Evolutionary conservation across 2,888 invertebrate species (phyloP), one percentile per base, ranked within the genome.

Genomic region (Anthrax anthrax): DNA sequence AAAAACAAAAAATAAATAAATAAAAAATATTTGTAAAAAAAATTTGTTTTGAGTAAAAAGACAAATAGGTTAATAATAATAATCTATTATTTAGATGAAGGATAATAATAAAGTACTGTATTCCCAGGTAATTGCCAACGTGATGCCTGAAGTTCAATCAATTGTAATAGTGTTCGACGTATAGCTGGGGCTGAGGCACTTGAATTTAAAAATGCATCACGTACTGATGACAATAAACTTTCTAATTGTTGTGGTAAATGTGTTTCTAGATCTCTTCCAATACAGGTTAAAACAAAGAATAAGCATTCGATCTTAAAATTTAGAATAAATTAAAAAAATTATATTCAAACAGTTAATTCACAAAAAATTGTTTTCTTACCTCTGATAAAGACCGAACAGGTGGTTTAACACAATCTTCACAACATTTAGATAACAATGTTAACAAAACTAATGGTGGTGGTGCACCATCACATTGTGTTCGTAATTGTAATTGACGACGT

Each of bases 51-150:
- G n/a, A n/a, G n/a, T n/a, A n/a, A n/a, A n/a, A n/a, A n/a, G n/a
- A n/a, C n/a, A n/a, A n/a, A n/a, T n/a, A n/a, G n/a, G n/a, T n/a
- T n/a, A n/a, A n/a, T n/a, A n/a, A n/a, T n/a, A n/a, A n/a, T n/a
- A n/a, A n/a, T n/a, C n/a, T n/a, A n/a, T 57, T 69, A 75, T 59
- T 76, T 76, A 48, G 73, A 70, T 49, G 75, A 75, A 44, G 84
- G 84, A 67, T 84, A 84, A 70, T 92, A 92, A 68, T 91, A 92
- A 47, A 88, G 78, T 46, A 91, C 85, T 4, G 91, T 87, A 42
- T 87, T 84, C 47, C 89, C 88, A 18, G 89, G 85, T 53, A 92
- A 75, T 64, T 88, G 86, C 91, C 91, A 92, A 65, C 85, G 81
- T 1, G 87, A 85, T 2, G 91, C 90, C 67, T 88, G 86, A 47